A percentile compares a stretch with the other conserved stretches of the same genome.
phyloP scores from a whole-genome alignment of 2,888 invertebrate species.

The Agrochola lychnidis region DNA sequence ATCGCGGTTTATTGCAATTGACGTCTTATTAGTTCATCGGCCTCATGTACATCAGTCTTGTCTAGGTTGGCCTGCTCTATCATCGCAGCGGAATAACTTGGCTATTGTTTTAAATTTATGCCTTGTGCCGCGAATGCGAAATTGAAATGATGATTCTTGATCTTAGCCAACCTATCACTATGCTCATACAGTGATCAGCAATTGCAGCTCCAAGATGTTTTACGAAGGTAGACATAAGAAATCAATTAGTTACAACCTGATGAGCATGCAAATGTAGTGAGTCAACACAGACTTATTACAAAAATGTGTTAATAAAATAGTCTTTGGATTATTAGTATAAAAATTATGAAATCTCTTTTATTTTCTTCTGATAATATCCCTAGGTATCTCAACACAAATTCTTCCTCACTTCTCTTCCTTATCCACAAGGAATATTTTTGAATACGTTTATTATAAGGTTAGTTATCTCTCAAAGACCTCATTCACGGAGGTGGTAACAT shows the following conservation, averaged over 20 bases:
- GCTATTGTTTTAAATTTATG: too few relatives aligned
- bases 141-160: too few relatives aligned
- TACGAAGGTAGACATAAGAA: too few relatives aligned
- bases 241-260: background rate
- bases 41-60: too few relatives aligned
- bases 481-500: constrained; percentile 53
- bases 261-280: background rate
- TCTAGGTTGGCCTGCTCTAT: too few relatives aligned
- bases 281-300: background rate
- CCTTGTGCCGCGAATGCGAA: too few relatives aligned
- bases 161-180: too few relatives aligned
- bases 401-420: background rate
- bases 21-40: too few relatives aligned
- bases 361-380: background rate
- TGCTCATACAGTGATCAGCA: too few relatives aligned
- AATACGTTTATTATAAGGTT: constrained; percentile 29
- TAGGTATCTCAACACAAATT: background rate
- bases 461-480: constrained; percentile 42
- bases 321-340: background rate
- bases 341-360: background rate
- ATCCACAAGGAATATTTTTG: constrained; percentile 17
- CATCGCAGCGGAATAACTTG: too few relatives aligned
- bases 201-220: too few relatives aligned
- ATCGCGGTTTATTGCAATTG: too few relatives aligned
- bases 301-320: background rate